Percentiles rank a stretch among this genome's conserved stretches.
These are phyloP conservation scores for Tetranychus urticae DNA, from an alignment of 1,140 invertebrate genomes.

Conservation along the genomic window DNA sequence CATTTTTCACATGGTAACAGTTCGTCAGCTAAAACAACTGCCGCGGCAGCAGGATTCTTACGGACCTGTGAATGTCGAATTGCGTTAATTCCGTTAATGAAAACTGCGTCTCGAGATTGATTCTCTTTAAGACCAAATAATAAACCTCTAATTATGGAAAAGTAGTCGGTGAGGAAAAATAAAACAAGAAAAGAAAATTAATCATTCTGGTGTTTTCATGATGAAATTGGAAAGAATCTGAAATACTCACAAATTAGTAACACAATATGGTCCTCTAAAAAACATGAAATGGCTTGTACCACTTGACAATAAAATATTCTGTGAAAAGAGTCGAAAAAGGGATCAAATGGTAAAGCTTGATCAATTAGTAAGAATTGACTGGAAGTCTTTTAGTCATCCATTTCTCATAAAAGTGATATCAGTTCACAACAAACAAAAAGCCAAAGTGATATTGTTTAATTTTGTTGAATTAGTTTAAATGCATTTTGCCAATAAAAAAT, in stretches of 20 bases:
- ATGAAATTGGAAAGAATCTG: neutral
- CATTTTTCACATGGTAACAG: neutral
- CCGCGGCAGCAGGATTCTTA: neutral
- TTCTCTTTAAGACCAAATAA: conserved; percentile 1
- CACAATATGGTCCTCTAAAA: conserved; percentile 1
- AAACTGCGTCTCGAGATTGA: neutral
- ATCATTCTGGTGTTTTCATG: neutral
- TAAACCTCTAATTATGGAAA: neutral
- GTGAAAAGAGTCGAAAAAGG: neutral
- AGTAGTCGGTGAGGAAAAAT: neutral
- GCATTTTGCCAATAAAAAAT: no score
- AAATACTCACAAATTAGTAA: conserved; percentile 4
- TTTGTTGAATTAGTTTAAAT: no score
- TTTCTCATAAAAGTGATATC: no score
- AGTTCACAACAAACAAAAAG: no score
- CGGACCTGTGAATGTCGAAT: conserved; percentile 4
- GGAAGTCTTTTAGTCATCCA: no score
- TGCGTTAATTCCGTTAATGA: neutral
- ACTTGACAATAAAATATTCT: conserved; percentile 5
- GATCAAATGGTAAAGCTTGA: neutral
- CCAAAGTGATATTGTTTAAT: no score
- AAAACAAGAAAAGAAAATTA: neutral
- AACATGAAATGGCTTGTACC: neutral
- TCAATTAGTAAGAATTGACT: neutral
- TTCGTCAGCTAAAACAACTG: neutral